Evolutionary conservation across 2,888 invertebrate genomes (phyloP).

Genomic region (Nemotelus nigrinus): DNA sequence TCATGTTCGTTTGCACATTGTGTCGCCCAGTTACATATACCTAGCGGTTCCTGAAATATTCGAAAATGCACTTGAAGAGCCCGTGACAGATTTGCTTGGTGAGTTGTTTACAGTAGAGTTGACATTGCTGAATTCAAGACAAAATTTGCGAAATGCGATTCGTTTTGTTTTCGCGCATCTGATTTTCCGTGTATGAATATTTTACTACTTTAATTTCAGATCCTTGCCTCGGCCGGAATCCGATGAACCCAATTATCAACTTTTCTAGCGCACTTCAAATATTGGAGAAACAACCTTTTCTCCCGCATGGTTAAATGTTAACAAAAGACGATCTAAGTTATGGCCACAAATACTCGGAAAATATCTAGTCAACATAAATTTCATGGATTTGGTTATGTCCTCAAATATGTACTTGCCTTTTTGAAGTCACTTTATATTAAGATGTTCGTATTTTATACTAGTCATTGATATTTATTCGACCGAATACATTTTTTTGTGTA

Average conservation of each 20-base stretch:
- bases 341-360: neutral
- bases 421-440: constrained; percentile 21
- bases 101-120: neutral
- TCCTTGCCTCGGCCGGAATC: too few relatives aligned
- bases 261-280: too few relatives aligned
- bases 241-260: too few relatives aligned
- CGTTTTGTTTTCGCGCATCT: too few relatives aligned
- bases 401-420: neutral
- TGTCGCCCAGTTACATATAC: constrained; percentile 71
- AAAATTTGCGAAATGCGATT: too few relatives aligned
- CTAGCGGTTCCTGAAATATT: constrained; percentile 55
- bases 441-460: constrained; percentile 37
- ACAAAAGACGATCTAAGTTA: too few relatives aligned
- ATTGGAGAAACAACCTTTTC: too few relatives aligned
- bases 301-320: neutral
- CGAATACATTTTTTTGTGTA: constrained; percentile 4
- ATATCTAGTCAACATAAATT: constrained; percentile 23
- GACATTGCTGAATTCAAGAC: too few relatives aligned
- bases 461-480: constrained; percentile 25
- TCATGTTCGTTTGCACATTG: constrained; percentile 74
- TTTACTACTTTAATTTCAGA: too few relatives aligned
- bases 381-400: neutral
- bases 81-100: constrained; percentile 23
- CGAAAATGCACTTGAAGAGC: constrained; percentile 9
- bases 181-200: too few relatives aligned